phyloP scores from a whole-genome alignment of 2,113 vertebrate genomes.

The Aegithalos caudatus region DNA sequence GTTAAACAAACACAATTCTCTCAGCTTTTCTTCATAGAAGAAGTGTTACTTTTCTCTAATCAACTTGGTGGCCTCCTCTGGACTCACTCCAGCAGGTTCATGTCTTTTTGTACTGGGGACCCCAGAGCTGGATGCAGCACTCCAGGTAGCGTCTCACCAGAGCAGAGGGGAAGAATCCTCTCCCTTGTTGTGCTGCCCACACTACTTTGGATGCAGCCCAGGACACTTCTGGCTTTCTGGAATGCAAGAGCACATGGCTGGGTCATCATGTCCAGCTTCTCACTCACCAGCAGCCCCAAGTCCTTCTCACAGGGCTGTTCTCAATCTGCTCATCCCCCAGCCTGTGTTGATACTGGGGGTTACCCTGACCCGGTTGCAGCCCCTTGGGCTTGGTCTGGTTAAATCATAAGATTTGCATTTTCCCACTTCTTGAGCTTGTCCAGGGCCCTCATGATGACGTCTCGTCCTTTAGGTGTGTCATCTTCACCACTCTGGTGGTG shows the following conservation, averaged over 20 bases:
- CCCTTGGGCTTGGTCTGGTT: neutral
- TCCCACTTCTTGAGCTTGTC: neutral
- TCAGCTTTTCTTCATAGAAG: neutral
- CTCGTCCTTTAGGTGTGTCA: accelerated
- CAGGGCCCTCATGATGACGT: neutral
- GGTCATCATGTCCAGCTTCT: neutral
- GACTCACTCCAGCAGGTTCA: neutral
- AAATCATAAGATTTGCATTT: neutral
- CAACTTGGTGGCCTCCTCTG: neutral
- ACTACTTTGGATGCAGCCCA: neutral
- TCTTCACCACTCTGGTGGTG: neutral
- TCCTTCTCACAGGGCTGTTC: neutral
- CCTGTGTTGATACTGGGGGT: neutral
- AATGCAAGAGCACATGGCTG: too few species aligned
- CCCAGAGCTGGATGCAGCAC: accelerated
- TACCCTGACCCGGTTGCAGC: neutral
- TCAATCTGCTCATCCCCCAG: neutral
- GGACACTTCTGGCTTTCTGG: accelerated
- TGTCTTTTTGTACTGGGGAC: neutral
- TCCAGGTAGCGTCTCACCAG: neutral
- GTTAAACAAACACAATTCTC: neutral
- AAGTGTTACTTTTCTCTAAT: neutral
- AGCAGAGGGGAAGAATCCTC: neutral
- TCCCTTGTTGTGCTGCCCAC: accelerated
- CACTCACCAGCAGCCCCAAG: neutral